Base-by-base conservation (phyloP, 2,113 vertebrate genomes). In the Oreochromis spilurus region DNA sequence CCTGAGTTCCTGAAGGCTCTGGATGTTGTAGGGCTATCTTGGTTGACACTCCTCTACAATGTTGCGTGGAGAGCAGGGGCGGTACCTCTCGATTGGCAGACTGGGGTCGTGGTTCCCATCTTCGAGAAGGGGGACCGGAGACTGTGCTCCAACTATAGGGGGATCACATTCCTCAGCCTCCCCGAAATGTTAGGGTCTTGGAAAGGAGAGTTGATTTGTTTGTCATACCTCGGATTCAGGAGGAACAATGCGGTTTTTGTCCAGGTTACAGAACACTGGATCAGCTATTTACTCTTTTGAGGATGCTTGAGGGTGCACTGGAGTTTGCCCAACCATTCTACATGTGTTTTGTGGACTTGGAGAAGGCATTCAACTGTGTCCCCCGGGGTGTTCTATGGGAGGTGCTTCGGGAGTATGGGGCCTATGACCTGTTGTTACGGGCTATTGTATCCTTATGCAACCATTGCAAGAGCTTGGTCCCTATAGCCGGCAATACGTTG, bases 171-270 rank as follows among this genome's bases (percentile, higher is more conserved):
- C 52, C 52, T 11, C 19, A 21, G 9, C n/a, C 52, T 54, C 52
- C n/a, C 0, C 0, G 3, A 12, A 54, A 54, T 21, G 52, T 9
- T 3, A 54, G 10, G 9, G 19, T 54, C 9, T 10, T 54, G n/a
- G n/a, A 21, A 54, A 21, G n/a, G n/a, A 54, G 10, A 54, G 52
- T 54, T 5, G 1, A 21, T 54, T 8, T 21, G 52, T 54, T 54
- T 11, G 10, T n/a, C n/a, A 11, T 21, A 21, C 52, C 53, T 54
- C 0, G 2, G 11, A 5, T 54, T 10, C 53, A 54, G 53, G n/a
- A 24, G 53, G 53, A 54, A 24, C n/a, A 54, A 54, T 54, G 53
- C n/a, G 1, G 11, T 54, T 54, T 54, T 54, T 10, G 19, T n/a
- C 5, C 19, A 21, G 19, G 53, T 54, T n/a, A 9, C 10, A 10